These are phyloP conservation scores for Chelonus insularis DNA, from an alignment of 1,140 invertebrate species.

Conservation along the genomic window DNA sequence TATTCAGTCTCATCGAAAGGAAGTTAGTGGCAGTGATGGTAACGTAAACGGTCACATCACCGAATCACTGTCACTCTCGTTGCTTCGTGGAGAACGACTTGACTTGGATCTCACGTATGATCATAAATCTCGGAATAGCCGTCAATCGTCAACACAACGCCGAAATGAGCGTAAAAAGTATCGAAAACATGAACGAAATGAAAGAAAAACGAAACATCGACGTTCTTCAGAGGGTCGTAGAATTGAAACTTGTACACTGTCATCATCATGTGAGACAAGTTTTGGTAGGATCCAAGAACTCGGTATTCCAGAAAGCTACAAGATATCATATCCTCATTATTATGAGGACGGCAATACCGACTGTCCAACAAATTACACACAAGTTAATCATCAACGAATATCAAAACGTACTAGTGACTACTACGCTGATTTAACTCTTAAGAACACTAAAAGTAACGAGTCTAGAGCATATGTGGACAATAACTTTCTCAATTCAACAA, in stretches of 20 bases:
- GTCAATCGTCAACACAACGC: constrained; percentile 32
- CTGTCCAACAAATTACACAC: constrained; percentile 41
- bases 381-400: constrained; percentile 32
- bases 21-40: constrained; percentile 9
- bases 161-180: constrained; percentile 52
- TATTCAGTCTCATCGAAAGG: constrained; percentile 11
- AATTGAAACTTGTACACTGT: constrained; percentile 22
- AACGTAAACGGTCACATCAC: constrained; percentile 18
- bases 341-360: constrained; percentile 52
- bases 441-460: too few species aligned
- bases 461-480: background rate
- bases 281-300: constrained; percentile 50
- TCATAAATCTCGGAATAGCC: constrained; percentile 31
- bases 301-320: constrained; percentile 51
- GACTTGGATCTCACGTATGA: constrained; percentile 27
- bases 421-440: background rate
- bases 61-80: constrained; percentile 17
- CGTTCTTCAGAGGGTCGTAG: constrained; percentile 31
- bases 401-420: background rate
- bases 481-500: constrained; percentile 31
- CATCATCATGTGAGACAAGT: constrained; percentile 42
- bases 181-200: constrained; percentile 45
- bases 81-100: constrained; percentile 9
- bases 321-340: constrained; percentile 55
- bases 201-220: constrained; percentile 40